Percentiles rank a stretch among this genome's conserved stretches.
These are phyloP conservation scores for Acromyrmex echinatior DNA, from an alignment of 1,140 invertebrate species.

Conservation along the genomic window DNA sequence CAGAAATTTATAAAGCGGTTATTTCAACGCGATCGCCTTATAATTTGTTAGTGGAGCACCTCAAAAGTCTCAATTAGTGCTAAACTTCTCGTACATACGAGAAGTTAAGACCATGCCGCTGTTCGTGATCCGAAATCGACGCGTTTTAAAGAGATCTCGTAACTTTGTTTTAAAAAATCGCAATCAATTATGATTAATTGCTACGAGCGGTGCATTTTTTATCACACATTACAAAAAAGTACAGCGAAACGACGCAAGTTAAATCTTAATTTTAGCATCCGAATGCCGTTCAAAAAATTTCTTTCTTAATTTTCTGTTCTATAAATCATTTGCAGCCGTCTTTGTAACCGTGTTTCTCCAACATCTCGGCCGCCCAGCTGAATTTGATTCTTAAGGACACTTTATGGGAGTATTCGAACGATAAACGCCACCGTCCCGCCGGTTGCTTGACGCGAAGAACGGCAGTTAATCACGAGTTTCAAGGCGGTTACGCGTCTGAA, in stretches of 20 bases:
- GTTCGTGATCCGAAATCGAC: not conserved
- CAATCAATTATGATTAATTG: not conserved
- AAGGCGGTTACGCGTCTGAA: constrained; percentile 38
- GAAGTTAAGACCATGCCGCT: not conserved
- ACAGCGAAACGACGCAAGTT: not conserved
- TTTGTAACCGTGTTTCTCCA: not conserved
- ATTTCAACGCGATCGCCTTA: constrained; percentile 5
- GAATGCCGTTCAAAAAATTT: not conserved
- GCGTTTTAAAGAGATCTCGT: not conserved
- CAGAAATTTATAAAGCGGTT: not conserved
- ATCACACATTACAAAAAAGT: not conserved
- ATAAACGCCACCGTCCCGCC: not conserved
- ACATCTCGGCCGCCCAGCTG: not conserved
- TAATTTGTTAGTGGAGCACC: constrained; percentile 35
- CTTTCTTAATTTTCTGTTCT: not conserved
- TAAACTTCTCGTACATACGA: not conserved
- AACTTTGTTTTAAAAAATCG: not conserved
- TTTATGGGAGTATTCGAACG: not conserved
- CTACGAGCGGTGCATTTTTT: not conserved
- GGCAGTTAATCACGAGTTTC: constrained; percentile 31
- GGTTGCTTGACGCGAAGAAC: not conserved
- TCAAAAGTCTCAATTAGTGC: constrained; percentile 40
- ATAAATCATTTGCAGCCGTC: not conserved
- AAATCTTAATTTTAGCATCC: not conserved
- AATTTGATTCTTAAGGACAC: constrained; percentile 5